Evolutionary conservation across 2,113 vertebrate species (phyloP).

Genomic region (Scomber colias): DNA sequence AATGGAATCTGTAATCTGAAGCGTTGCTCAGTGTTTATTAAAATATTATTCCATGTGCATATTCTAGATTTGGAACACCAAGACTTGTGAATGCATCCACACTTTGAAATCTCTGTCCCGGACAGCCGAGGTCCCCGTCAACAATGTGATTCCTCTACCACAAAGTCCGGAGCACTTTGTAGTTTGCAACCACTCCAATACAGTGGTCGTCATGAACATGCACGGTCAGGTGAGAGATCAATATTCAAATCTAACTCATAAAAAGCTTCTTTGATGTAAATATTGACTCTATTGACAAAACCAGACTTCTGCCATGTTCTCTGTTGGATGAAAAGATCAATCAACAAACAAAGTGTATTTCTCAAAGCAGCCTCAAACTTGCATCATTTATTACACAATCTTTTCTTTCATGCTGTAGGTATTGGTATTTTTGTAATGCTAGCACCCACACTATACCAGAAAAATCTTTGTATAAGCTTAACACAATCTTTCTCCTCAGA

Average conservation of each 20-base stretch:
- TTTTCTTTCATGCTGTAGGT: not conserved
- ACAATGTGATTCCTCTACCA: slow-evolving; percentile 93
- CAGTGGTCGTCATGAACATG: slow-evolving; percentile 96
- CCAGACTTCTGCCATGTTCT: no score
- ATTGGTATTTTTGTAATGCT: not conserved
- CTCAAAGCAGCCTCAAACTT: not conserved
- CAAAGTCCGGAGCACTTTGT: slow-evolving; percentile 97
- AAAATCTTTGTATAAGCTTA: not conserved
- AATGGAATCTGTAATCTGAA: no score
- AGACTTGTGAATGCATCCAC: slow-evolving; percentile 93
- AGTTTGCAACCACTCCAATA: slow-evolving; percentile 95
- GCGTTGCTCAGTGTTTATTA: no score
- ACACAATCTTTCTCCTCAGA: slow-evolving; percentile 51
- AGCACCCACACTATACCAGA: not conserved
- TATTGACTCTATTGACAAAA: no score
- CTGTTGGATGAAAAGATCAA: not conserved
- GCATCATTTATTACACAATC: not conserved
- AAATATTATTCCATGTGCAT: slow-evolving; percentile 8
- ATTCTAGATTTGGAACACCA: slow-evolving; percentile 94
- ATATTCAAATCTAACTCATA: no score
- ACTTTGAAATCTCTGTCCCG: slow-evolving; percentile 93
- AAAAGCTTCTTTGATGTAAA: no score
- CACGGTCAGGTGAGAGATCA: slow-evolving; percentile 90
- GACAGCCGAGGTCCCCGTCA: slow-evolving; percentile 93
- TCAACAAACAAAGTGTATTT: no score